phyloP scores from a whole-genome alignment of 2,113 vertebrate genomes.

The Sminthopsis crassicaudata region DNA sequence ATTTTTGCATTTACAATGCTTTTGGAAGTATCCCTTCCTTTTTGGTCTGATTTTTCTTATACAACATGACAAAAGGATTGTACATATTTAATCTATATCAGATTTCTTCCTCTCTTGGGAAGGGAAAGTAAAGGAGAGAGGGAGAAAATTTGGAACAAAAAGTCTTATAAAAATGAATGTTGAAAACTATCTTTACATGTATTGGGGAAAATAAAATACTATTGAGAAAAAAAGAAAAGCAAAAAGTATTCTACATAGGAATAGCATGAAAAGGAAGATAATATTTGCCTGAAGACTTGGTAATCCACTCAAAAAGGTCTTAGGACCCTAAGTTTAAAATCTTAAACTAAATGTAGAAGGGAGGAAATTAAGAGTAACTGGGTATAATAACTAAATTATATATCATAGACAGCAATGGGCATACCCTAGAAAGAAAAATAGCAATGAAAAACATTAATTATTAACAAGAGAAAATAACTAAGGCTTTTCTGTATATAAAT shows the following conservation, averaged over 20 bases:
- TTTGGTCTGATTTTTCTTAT: too few species aligned
- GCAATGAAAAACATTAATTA: background rate
- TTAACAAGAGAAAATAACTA: background rate
- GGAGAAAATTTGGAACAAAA: too few species aligned
- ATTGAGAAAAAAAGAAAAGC: too few species aligned
- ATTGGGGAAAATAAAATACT: too few species aligned
- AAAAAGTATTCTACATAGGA: background rate
- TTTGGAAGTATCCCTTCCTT: background rate
- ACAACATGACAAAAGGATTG: too few species aligned
- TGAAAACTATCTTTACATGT: too few species aligned
- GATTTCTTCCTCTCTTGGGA: too few species aligned
- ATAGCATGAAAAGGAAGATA: background rate
- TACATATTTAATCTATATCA: too few species aligned
- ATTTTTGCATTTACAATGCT: background rate
- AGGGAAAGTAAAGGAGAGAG: too few species aligned
- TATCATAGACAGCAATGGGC: background rate
- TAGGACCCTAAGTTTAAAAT: background rate
- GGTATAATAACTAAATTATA: background rate
- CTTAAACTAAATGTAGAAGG: background rate
- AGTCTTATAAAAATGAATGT: too few species aligned
- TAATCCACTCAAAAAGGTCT: background rate
- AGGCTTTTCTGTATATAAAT: background rate
- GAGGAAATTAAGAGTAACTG: background rate
- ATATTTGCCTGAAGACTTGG: background rate
- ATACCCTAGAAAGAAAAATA: background rate